A percentile compares a stretch with the other conserved stretches of the same genome.
Evolutionary conservation across 2,113 vertebrate species (phyloP).

Genomic region (Gallinago undulata): DNA sequence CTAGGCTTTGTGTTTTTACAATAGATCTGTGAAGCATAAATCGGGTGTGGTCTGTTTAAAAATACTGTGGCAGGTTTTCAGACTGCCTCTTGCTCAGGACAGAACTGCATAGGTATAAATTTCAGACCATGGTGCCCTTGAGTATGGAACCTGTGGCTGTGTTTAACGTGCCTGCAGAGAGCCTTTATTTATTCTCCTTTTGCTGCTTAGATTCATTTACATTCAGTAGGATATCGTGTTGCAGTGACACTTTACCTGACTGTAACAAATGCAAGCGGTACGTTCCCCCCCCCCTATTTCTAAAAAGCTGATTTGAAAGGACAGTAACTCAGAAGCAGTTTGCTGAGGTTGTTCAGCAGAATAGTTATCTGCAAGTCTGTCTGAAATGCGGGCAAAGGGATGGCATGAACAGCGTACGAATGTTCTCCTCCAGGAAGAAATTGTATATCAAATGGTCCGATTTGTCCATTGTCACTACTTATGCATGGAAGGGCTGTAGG

Average conservation of each 20-base stretch:
- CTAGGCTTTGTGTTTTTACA: neutral
- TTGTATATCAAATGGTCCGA: neutral
- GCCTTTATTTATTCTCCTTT: neutral
- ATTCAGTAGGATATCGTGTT: neutral
- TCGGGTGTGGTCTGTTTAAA: neutral
- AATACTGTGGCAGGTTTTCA: neutral
- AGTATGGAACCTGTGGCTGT: neutral
- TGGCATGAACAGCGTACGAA: neutral
- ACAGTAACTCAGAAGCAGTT: neutral
- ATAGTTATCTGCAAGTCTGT: neutral
- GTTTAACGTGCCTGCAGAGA: neutral
- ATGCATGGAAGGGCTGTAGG: neutral
- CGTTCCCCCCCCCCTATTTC: neutral
- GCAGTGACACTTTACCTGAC: neutral
- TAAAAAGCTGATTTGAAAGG: constrained; percentile 15
- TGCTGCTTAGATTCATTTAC: neutral
- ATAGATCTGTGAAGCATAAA: neutral
- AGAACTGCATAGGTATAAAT: neutral
- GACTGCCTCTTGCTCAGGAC: neutral
- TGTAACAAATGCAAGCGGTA: neutral
- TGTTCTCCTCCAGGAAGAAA: neutral
- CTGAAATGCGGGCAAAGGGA: neutral
- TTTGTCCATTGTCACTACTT: neutral
- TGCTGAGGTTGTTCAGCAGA: neutral
- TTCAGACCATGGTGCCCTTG: constrained; percentile 11